Conservation (phyloP, 2,797 vertebrate species). For the Picus viridis region DNA sequence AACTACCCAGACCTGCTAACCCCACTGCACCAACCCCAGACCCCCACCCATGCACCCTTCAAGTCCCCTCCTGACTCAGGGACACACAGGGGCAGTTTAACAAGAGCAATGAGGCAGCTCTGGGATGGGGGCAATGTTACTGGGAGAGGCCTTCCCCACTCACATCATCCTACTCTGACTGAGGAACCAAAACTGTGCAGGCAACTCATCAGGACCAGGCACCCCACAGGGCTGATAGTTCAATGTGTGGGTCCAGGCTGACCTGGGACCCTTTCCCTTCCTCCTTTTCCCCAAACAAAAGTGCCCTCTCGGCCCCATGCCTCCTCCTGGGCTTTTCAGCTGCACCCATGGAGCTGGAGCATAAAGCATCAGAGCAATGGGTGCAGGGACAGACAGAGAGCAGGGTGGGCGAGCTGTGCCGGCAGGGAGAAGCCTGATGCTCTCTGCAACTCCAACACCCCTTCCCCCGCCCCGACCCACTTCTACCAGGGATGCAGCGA, state of each 20-base stretch:
- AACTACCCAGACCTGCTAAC: accelerated
- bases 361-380: accelerated
- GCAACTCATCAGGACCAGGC: accelerated
- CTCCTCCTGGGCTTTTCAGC: neutral
- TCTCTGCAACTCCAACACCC: neutral
- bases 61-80: accelerated
- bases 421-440: neutral
- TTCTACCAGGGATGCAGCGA: neutral
- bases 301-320: neutral
- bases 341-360: neutral
- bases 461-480: accelerated
- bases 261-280: accelerated
- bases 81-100: neutral
- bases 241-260: accelerated
- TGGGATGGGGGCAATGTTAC: accelerated
- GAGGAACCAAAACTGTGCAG: accelerated
- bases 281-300: neutral
- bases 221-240: accelerated
- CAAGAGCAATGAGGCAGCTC: accelerated
- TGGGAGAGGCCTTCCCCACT: neutral
- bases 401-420: neutral
- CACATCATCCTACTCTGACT: accelerated
- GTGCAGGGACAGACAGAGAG: neutral
- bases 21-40: accelerated
- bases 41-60: accelerated